Conservation (phyloP, 2,113 vertebrate genomes). For the Zeus faber region DNA sequence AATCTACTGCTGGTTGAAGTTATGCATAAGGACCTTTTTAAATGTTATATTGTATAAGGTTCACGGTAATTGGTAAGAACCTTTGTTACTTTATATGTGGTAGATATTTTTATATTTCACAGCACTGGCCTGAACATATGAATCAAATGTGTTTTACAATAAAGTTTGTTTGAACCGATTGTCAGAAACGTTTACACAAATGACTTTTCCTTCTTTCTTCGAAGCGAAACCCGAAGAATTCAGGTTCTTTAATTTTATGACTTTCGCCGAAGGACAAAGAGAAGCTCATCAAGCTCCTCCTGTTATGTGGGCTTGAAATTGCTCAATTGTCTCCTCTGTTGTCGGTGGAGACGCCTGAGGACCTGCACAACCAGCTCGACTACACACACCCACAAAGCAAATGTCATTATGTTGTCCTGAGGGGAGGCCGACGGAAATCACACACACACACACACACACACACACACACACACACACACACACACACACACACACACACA, state of each 20-base stretch:
- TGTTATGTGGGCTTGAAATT: conserved; percentile 8
- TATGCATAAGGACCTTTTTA: no score
- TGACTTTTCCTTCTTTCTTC: neutral
- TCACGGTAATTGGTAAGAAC: conserved; percentile 11
- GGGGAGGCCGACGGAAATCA: neutral
- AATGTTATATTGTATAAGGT: conserved; percentile 8
- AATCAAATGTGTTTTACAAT: conserved; percentile 27
- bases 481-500: neutral
- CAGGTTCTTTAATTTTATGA: neutral
- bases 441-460: neutral
- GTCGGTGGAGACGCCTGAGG: conserved; percentile 37
- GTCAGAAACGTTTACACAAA: no score
- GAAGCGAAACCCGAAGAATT: neutral
- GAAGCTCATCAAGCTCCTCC: conserved; percentile 1
- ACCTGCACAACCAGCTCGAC: conserved; percentile 46
- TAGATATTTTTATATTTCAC: conserved; percentile 23
- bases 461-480: neutral
- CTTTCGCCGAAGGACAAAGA: no score
- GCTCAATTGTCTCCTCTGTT: conserved; percentile 31
- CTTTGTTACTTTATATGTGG: conserved; percentile 15
- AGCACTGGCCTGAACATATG: conserved; percentile 7
- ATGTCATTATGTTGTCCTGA: neutral
- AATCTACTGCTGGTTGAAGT: no score
- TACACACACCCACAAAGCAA: conserved; percentile 39
- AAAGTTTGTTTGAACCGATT: conserved; percentile 14